Evolutionary conservation across 2,113 vertebrate genomes (phyloP).

Genomic region (Ellobius talpinus): DNA sequence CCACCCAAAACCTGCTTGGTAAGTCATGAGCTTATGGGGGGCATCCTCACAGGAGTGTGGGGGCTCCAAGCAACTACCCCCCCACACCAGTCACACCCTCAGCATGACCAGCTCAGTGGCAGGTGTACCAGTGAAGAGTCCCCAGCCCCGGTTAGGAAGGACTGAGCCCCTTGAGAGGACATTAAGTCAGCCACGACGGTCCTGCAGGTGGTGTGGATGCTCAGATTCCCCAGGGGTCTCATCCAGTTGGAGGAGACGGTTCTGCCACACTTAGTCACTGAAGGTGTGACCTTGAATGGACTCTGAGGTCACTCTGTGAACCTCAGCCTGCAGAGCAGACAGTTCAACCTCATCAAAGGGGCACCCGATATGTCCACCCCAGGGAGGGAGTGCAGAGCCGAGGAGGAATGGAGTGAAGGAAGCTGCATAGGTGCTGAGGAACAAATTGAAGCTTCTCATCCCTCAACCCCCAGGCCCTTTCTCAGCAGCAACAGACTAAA

Average conservation of each 20-base stretch:
- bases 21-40: not conserved
- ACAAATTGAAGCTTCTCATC: rapidly evolving
- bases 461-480: not conserved
- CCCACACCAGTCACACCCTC: not conserved
- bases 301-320: not conserved
- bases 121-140: not conserved
- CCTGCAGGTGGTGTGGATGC: too few relatives aligned
- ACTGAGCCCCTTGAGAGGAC: not conserved
- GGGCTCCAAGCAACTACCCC: not conserved
- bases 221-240: not conserved
- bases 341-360: rapidly evolving
- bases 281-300: not conserved
- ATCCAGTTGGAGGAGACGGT: not conserved
- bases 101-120: not conserved
- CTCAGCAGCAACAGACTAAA: not conserved
- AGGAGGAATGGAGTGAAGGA: rapidly evolving
- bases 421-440: not conserved
- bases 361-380: rapidly evolving
- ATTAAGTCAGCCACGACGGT: not conserved
- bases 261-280: not conserved
- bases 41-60: not conserved
- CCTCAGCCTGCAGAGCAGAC: not conserved
- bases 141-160: not conserved
- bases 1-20: not conserved
- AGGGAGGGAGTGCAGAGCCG: not conserved